Conservation (phyloP, 1,140 invertebrate genomes). For the Tetraneura akinire region DNA sequence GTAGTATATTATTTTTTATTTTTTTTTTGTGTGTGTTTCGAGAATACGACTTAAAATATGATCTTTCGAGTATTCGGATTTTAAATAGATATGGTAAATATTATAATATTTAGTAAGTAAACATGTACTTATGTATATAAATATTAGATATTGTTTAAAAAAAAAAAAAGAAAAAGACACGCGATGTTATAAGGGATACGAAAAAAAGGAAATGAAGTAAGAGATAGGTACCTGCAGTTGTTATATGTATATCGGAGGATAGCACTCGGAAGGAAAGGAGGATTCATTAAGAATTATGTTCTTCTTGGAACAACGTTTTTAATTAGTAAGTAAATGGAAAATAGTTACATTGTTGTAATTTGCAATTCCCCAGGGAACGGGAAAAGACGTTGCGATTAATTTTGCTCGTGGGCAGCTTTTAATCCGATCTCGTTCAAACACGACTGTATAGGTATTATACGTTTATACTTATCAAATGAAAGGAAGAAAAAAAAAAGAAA, state of each 20-base stretch:
- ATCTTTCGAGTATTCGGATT: too few species aligned
- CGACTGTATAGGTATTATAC: too few species aligned
- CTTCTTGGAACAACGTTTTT: conserved; percentile 27
- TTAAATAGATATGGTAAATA: too few species aligned
- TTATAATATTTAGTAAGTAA: too few species aligned
- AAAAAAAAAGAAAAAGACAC: too few species aligned
- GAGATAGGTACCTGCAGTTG: not conserved
- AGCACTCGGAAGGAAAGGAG: conserved; percentile 5
- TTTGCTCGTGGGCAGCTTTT: conserved; percentile 34
- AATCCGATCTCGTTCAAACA: conserved; percentile 20
- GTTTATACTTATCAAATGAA: too few species aligned
- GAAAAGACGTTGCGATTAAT: conserved; percentile 31
- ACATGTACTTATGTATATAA: too few species aligned
- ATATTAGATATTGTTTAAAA: too few species aligned
- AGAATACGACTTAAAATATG: too few species aligned
- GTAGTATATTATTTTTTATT: too few species aligned
- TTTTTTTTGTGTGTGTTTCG: too few species aligned
- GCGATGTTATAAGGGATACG: too few species aligned
- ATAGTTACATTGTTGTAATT: conserved; percentile 33
- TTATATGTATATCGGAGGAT: not conserved
- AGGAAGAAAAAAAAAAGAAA: not conserved
- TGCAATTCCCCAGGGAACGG: not conserved
- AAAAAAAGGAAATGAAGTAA: conserved; percentile 16
- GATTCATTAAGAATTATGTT: conserved; percentile 48
- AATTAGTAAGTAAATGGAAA: conserved; percentile 49